These are phyloP conservation scores for Therioaphis trifolii DNA, from an alignment of 2,888 invertebrate genomes.

Conservation along the genomic window DNA sequence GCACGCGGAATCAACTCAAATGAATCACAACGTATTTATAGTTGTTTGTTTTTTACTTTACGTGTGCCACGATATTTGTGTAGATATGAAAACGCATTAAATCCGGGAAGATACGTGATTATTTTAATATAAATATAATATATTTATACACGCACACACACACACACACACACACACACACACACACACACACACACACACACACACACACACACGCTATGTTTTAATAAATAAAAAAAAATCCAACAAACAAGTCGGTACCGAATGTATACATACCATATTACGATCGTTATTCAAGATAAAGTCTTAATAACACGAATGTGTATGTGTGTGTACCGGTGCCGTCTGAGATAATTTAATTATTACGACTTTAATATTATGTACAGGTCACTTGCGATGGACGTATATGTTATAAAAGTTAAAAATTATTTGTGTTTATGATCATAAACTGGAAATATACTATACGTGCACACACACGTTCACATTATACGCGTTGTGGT, in stretches of 20 bases:
- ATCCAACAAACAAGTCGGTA: conserved; percentile 8
- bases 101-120: no score
- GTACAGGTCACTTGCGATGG: neutral
- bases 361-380: conserved; percentile 17
- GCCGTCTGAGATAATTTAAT: conserved; percentile 1
- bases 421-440: neutral
- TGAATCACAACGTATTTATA: no score
- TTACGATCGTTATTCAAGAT: conserved; percentile 18
- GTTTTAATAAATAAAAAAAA: neutral
- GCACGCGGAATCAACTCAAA: no score
- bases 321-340: neutral
- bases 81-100: no score
- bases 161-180: no score
- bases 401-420: neutral
- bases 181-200: no score
- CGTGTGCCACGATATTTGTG: no score
- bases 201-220: no score
- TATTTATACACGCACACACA: no score
- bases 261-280: neutral
- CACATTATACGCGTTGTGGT: neutral
- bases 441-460: conserved; percentile 30
- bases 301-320: neutral
- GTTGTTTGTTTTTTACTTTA: no score
- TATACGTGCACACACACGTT: no score
- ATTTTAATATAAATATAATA: no score